phyloP scores from a whole-genome alignment of 2,797 vertebrate genomes.

The Sebastes trivittatus region DNA sequence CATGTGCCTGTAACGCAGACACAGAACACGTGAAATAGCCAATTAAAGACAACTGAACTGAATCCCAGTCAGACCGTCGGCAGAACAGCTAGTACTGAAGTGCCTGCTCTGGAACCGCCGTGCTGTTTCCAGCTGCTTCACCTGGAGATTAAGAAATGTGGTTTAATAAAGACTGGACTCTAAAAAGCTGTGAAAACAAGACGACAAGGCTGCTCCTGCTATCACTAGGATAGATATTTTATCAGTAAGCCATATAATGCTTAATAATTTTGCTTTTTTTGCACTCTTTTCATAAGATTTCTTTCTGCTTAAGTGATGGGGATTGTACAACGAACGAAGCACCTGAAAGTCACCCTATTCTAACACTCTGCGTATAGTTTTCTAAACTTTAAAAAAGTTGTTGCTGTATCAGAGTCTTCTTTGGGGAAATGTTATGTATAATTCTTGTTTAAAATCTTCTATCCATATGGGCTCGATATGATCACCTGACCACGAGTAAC shows the following conservation, averaged over 20 bases:
- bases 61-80: conserved; percentile 33
- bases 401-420: conserved; percentile 33
- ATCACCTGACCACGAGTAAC: conserved; percentile 21
- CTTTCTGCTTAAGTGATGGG: conserved; percentile 7
- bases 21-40: not conserved
- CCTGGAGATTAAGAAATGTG: conserved; percentile 41
- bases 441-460: conserved; percentile 53
- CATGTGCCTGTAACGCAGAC: conserved; percentile 10
- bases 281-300: conserved; percentile 62
- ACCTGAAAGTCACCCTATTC: conserved; percentile 18
- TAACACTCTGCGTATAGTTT: conserved; percentile 26
- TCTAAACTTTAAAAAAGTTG: conserved; percentile 33
- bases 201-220: conserved; percentile 42
- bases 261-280: conserved; percentile 71
- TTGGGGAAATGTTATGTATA: conserved; percentile 30
- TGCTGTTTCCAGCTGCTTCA: conserved; percentile 59
- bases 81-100: conserved; percentile 68
- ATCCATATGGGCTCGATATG: not conserved
- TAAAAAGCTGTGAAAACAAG: conserved; percentile 61
- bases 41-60: conserved; percentile 40
- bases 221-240: conserved; percentile 49
- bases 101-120: conserved; percentile 74
- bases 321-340: conserved; percentile 8
- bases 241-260: conserved; percentile 73
- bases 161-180: conserved; percentile 45